Base-by-base conservation (phyloP, 2,113 vertebrate species). In the Polypterus senegalus region DNA sequence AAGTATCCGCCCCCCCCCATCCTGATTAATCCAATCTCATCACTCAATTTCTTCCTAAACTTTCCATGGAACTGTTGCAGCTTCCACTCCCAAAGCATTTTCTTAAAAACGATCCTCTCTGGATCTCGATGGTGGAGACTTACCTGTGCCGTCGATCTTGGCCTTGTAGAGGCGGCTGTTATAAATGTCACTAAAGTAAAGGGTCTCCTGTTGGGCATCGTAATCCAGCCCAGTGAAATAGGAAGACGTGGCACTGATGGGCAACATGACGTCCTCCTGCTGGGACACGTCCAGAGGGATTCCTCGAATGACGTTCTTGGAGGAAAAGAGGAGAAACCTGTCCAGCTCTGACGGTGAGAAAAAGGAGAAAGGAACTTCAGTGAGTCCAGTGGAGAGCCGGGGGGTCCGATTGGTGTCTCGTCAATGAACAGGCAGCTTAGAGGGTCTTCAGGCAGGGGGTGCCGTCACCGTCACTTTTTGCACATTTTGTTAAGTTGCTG, bases 201-300 rank as follows among this genome's bases (percentile, higher is more conserved):
- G 9, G 2, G 60, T 6, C 6, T 54, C 78, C 27, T 77, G 63
- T 0, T 71, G 77, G 44, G 59, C 71, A 1, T 86, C 81, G 58
- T 71, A 86, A 58, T 84, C 83, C 48, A 83, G 70, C 48, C 77
- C 79, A 4, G 77, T 77, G 59, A 76, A 75, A 56, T 65, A 67
- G 58, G 79, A 75, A n/a, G 73, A 66, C 0, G 61, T 4, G 0
- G 79, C 80, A 2, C 68, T 63, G 53, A 83, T 71, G 7, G 82
- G 82, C 27, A 83, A 69, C 7, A 59, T 81, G 60, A 84, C 6
- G 49, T 84, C 82, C 63, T 83, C 82, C 67, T 83, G 81, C 4
- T 62, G 61, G 60, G 82, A 81, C 2, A 74, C 0, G 49, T 77
- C 75, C 48, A 81, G 66, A 45, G 78, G 81, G 66, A 83, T 78